Percentiles rank a stretch among this genome's conserved stretches.
Conservation (phyloP, 1,140 invertebrate species). For the Neomicropteryx cornuta region DNA sequence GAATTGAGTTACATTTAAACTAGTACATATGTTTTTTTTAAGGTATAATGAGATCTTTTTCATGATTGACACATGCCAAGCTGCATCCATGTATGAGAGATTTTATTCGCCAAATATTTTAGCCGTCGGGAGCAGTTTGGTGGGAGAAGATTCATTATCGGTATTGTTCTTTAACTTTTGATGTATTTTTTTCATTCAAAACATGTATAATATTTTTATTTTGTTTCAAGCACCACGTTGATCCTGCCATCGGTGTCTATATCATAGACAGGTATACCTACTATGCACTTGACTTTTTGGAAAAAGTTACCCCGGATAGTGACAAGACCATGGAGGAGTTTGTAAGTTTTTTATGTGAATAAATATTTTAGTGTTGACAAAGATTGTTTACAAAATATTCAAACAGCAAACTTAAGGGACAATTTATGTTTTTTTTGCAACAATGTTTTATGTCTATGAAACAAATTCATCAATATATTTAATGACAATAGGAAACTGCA, state of each 20-base stretch:
- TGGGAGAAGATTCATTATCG: conserved; percentile 96
- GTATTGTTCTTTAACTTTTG: conserved; percentile 43
- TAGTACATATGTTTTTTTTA: no score
- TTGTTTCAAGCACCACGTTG: conserved; percentile 84
- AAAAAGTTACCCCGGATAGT: conserved; percentile 81
- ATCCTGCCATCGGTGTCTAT: conserved; percentile 96
- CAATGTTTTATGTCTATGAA: conserved; percentile 5
- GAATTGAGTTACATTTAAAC: conserved; percentile 1
- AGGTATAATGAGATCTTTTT: conserved; percentile 98
- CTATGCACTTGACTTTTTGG: conserved; percentile 93
- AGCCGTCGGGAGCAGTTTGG: conserved; percentile 91
- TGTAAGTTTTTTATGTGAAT: conserved; percentile 58
- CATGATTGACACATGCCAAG: conserved; percentile 98
- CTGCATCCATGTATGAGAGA: conserved; percentile 95
- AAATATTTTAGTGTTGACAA: no score
- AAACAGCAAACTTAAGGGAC: neutral
- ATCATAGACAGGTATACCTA: conserved; percentile 99
- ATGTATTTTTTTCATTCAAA: neutral
- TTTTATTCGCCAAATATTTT: conserved; percentile 98
- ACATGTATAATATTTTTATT: conserved; percentile 4
- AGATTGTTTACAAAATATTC: conserved; percentile 1
- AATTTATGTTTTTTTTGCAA: neutral
- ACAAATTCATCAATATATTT: no score
- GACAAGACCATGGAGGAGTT: conserved; percentile 88
- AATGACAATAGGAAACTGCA: no score